Evolutionary conservation across 1,140 invertebrate species (phyloP).

Genomic region (Polypedilum vanderplanki): DNA sequence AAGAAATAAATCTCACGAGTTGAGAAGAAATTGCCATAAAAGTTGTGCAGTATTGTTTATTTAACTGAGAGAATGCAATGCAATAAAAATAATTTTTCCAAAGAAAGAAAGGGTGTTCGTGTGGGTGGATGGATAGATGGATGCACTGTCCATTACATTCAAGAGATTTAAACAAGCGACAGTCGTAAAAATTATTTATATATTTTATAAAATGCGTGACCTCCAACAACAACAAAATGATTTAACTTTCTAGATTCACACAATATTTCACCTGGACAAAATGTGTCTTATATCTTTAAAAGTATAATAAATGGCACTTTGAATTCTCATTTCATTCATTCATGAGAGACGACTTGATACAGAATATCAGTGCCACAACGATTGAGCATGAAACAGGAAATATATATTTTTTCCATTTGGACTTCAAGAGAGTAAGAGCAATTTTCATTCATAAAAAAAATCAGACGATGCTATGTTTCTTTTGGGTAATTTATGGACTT

Average conservation of each 20-base stretch:
- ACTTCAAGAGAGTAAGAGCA: not conserved
- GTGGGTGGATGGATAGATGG: not conserved
- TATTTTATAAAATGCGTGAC: not conserved
- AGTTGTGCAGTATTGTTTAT: not conserved
- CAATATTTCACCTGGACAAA: constrained; percentile 14
- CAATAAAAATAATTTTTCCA: constrained; percentile 15
- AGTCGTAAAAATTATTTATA: constrained; percentile 8
- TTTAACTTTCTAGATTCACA: constrained; percentile 14
- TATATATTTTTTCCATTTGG: not conserved
- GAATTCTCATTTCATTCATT: not conserved
- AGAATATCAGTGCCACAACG: not conserved
- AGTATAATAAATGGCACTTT: not conserved
- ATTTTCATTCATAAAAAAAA: not conserved
- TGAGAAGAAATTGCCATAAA: not conserved
- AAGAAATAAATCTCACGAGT: too few relatives aligned
- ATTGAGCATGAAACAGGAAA: constrained; percentile 15
- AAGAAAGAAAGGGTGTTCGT: not conserved
- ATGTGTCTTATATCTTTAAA: constrained; percentile 9
- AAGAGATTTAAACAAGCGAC: too few relatives aligned
- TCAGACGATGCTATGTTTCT: not conserved
- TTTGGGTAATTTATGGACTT: not conserved
- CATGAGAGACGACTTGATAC: not conserved
- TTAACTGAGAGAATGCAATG: not conserved
- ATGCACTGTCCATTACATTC: constrained; percentile 10
- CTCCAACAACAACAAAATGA: not conserved